Conservation (phyloP, 2,797 vertebrate genomes). For the Ispidina picta region DNA sequence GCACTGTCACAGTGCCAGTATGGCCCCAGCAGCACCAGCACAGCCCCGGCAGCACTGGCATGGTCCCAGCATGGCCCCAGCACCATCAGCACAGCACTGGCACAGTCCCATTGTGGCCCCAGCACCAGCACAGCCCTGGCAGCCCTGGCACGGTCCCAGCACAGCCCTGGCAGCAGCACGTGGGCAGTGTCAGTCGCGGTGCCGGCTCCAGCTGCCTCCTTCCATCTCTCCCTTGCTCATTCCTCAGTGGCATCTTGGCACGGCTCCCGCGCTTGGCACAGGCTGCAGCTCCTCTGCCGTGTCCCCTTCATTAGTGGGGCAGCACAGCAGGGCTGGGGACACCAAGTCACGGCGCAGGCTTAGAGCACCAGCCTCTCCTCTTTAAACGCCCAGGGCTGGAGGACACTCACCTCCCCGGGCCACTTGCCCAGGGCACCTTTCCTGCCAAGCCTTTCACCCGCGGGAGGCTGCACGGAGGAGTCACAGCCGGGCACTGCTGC, state of each 20-base stretch:
- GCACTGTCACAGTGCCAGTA: too few species aligned
- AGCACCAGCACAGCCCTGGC: background rate
- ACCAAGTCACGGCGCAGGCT: background rate
- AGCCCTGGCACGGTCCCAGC: background rate
- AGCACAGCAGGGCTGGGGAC: background rate
- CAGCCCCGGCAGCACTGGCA: too few species aligned
- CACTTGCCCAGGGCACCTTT: fast-evolving
- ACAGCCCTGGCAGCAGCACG: fast-evolving
- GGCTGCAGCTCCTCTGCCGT: background rate
- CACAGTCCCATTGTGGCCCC: background rate
- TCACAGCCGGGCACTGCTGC: fast-evolving
- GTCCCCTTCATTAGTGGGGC: background rate
- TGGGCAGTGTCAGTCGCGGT: fast-evolving
- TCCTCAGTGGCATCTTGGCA: background rate
- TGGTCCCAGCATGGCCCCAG: too few species aligned
- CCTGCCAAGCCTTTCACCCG: fast-evolving
- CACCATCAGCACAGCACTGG: too few species aligned
- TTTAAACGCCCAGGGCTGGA: fast-evolving
- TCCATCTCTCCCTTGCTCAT: conserved; percentile 42
- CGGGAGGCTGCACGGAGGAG: fast-evolving
- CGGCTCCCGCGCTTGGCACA: background rate
- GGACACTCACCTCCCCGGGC: background rate
- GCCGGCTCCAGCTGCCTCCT: background rate
- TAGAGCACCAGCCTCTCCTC: background rate
- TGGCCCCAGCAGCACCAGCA: too few species aligned